A percentile compares a stretch with the other conserved stretches of the same genome.
Evolutionary conservation across 64 coral and sea anemone genomes (phyloP).

Genomic region (Catalaphyllia jardinei): DNA sequence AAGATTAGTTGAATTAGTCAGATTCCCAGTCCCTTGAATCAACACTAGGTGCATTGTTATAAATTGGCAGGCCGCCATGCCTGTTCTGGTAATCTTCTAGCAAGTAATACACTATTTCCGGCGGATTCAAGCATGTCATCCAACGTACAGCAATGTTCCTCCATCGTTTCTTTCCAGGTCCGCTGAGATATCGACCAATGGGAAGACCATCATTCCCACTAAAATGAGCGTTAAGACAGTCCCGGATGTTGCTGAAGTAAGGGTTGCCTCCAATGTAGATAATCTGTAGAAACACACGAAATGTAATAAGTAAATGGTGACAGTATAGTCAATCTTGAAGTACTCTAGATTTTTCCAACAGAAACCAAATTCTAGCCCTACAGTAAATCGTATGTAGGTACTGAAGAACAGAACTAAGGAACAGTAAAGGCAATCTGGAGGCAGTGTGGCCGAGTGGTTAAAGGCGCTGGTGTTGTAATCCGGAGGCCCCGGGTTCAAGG

Average conservation of each 20-base stretch:
- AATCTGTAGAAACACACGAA: neutral
- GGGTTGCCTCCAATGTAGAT: slow-evolving; percentile 99
- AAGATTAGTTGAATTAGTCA: slow-evolving; percentile 12
- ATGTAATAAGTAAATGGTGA: no score
- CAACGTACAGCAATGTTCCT: slow-evolving; percentile 73
- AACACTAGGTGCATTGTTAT: slow-evolving; percentile 81
- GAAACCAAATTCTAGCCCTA: no score
- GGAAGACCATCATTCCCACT: slow-evolving; percentile 97
- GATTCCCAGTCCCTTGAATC: slow-evolving; percentile 33
- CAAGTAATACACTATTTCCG: slow-evolving; percentile 95
- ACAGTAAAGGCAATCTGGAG: no score
- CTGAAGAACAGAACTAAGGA: no score
- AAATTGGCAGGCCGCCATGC: slow-evolving; percentile 76
- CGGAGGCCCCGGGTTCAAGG: no score
- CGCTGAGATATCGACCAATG: slow-evolving; percentile 83
- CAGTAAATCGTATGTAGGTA: no score
- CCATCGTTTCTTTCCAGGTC: slow-evolving; percentile 79
- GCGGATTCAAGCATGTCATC: slow-evolving; percentile 89
- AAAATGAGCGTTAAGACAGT: slow-evolving; percentile 98
- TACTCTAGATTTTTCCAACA: no score
- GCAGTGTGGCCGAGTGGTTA: no score
- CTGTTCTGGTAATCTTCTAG: slow-evolving; percentile 85
- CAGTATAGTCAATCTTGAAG: no score
- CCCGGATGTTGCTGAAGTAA: slow-evolving; percentile 97
- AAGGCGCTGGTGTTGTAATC: no score